These are phyloP conservation scores for Drosophila peninsularis DNA, from an alignment of 2,888 invertebrate genomes.

Conservation along the genomic window DNA sequence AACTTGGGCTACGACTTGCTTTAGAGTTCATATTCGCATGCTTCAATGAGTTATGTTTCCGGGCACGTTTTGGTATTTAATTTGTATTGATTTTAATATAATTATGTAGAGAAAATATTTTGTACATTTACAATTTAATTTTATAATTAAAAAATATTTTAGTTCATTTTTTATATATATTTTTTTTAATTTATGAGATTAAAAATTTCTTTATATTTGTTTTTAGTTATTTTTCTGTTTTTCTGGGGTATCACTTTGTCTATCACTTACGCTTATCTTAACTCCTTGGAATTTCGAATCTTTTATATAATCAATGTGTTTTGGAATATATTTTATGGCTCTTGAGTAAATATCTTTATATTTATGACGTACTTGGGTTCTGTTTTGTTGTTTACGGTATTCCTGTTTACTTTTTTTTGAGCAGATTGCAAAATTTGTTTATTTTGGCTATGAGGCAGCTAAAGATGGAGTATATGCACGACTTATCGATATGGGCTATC, in stretches of 20 bases:
- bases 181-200: too few relatives aligned
- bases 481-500: neutral
- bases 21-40: neutral
- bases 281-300: neutral
- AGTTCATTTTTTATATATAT: neutral
- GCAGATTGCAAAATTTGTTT: constrained; percentile 4
- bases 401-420: neutral
- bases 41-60: constrained; percentile 1
- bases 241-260: neutral
- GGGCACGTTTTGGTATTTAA: constrained; percentile 2
- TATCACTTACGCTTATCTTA: neutral
- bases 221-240: neutral
- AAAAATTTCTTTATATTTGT: neutral
- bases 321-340: constrained; percentile 9
- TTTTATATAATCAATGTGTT: constrained; percentile 3
- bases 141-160: too few relatives aligned
- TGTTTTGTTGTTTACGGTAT: neutral
- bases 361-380: constrained; percentile 17
- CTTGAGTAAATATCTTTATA: constrained; percentile 12
- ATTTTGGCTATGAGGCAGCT: neutral
- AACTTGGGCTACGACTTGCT: neutral
- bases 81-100: neutral
- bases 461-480: neutral
- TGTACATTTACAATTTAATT: neutral
- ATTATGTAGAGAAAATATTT: neutral